A percentile compares a stretch with the other conserved stretches of the same genome.
Conservation (phyloP, 2,113 vertebrate species). For the Malurus cyaneus region DNA sequence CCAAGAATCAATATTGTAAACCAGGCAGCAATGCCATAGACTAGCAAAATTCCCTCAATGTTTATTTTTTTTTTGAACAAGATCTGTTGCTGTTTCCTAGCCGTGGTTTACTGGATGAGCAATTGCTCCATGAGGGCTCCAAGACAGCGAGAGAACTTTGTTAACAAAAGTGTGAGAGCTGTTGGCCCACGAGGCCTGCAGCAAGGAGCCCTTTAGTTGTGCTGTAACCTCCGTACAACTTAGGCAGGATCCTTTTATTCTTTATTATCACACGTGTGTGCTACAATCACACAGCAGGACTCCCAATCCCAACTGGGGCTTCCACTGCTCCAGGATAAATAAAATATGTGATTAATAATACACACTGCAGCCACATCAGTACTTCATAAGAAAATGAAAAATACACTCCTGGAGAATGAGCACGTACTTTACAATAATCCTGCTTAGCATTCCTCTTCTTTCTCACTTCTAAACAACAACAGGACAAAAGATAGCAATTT, state of each 20-base stretch:
- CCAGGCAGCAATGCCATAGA: too few relatives aligned
- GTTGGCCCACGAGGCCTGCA: not conserved
- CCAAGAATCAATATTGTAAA: too few relatives aligned
- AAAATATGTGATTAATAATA: slow-evolving; percentile 51
- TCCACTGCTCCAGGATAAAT: not conserved
- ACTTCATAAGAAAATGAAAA: not conserved
- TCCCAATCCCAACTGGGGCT: not conserved
- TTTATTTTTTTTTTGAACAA: too few relatives aligned
- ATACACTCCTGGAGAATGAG: not conserved
- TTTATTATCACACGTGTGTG: not conserved
- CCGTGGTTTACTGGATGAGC: too few relatives aligned
- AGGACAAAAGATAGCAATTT: slow-evolving; percentile 51
- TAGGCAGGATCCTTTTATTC: not conserved
- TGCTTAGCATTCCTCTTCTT: slow-evolving; percentile 14
- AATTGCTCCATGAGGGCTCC: too few relatives aligned
- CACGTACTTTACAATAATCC: not conserved
- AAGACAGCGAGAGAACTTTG: not conserved
- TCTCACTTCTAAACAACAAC: slow-evolving; percentile 37
- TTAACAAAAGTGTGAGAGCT: not conserved
- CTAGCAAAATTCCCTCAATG: too few relatives aligned
- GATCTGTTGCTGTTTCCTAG: too few relatives aligned
- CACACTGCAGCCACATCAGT: not conserved
- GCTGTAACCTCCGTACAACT: not conserved
- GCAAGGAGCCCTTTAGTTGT: not conserved
- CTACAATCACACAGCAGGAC: not conserved